Percentiles rank a stretch among this genome's conserved stretches.
phyloP scores from a whole-genome alignment of 2,797 vertebrate genomes.

The Acanthiza pusilla region DNA sequence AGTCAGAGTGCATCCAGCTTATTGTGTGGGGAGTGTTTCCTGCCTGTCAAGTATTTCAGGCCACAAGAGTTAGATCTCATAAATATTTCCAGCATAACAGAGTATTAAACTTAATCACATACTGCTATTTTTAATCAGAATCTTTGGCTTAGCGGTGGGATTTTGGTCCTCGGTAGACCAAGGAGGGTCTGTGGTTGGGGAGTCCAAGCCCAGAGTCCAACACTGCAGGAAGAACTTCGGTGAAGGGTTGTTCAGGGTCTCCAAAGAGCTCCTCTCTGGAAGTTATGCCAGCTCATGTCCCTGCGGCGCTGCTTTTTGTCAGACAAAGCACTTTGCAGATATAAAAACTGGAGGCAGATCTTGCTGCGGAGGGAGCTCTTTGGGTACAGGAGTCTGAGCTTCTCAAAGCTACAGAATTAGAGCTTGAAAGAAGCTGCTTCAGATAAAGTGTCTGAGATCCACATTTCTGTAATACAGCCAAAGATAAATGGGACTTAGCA shows the following conservation, averaged over 20 bases:
- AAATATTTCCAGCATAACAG: neutral
- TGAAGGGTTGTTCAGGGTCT: neutral
- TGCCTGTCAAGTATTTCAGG: neutral
- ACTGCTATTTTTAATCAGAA: neutral
- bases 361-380: neutral
- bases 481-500: neutral
- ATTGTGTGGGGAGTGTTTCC: neutral
- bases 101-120: neutral
- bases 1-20: neutral
- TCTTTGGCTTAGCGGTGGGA: neutral
- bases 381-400: neutral
- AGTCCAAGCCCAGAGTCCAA: neutral
- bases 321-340: neutral
- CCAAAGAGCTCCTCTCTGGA: neutral
- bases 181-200: fast-evolving
- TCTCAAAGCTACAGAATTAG: neutral
- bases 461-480: neutral
- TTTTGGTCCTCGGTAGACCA: neutral
- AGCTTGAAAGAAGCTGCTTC: neutral
- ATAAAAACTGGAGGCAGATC: neutral
- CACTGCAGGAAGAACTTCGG: neutral
- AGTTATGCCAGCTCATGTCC: neutral
- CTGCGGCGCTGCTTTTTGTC: neutral
- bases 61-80: neutral
- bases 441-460: neutral